These are phyloP conservation scores for Polydrusus tereticollis DNA, from an alignment of 2,888 invertebrate genomes.

Conservation along the genomic window DNA sequence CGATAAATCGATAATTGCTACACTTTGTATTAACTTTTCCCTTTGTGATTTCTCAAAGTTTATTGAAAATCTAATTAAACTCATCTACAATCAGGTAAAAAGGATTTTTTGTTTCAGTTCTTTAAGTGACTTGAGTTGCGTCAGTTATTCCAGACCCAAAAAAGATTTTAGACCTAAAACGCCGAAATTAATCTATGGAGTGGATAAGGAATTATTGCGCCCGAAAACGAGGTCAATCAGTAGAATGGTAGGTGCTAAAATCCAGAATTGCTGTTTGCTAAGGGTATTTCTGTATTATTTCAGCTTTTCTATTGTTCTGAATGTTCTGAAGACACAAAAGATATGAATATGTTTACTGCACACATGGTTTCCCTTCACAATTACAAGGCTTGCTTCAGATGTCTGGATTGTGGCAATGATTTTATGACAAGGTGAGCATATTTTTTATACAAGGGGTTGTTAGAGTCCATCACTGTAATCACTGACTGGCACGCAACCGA, in stretches of 20 bases:
- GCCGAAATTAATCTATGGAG: slow-evolving; percentile 8
- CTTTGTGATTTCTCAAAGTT: no score
- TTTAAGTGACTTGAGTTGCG: neutral
- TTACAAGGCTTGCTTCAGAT: neutral
- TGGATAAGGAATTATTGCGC: neutral
- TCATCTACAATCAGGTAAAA: no score
- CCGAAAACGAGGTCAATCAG: slow-evolving; percentile 9
- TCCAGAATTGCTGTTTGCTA: no score
- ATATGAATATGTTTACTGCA: slow-evolving; percentile 18
- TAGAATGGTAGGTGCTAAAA: slow-evolving; percentile 10
- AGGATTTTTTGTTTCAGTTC: neutral
- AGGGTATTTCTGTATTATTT: neutral
- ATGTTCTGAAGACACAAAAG: neutral
- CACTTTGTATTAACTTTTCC: no score
- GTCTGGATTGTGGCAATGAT: slow-evolving; percentile 6
- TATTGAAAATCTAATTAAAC: neutral
- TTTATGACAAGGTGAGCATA: slow-evolving; percentile 13
- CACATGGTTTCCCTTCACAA: slow-evolving; percentile 24
- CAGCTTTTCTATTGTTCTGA: slow-evolving; percentile 7
- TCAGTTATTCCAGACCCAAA: neutral
- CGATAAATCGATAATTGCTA: no score
- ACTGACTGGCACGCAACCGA: no score
- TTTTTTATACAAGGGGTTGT: neutral
- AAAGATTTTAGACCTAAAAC: slow-evolving; percentile 9
- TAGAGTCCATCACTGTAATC: no score